Evolutionary conservation across 2,797 vertebrate species (phyloP), one percentile per base, ranked within the genome.

Genomic region (Myoxocephalus aenaeus): DNA sequence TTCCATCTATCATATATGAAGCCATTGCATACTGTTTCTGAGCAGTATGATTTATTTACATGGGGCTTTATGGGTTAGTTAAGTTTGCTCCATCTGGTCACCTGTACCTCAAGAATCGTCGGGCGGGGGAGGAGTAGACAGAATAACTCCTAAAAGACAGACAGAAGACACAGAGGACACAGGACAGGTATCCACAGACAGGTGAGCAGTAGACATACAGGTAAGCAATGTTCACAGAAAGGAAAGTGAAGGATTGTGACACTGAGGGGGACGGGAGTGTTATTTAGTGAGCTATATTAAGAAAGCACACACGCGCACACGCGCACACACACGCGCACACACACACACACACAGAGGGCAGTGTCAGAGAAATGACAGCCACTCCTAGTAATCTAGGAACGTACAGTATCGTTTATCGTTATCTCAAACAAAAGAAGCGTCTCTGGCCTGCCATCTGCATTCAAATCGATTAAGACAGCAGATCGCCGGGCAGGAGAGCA

Each of bases 31-130:
- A 81, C 73, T 63, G 42, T 38, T 51, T 70, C 51, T 70, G 50
- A 34, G 70, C 80, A 78, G 70, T 76, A 82, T 89, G 86, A 70
- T 40, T 81, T 48, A 81, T 91, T 85, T 79, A 79, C 65, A 85
- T 80, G 75, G 36, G 62, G 53, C 67, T 76, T 76, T 75, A 86
- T 86, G 82, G 72, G 64, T 81, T 77, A 83, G 65, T 79, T 75
- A 66, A 81, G 71, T 88, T 89, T 83, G 69, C 67, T 88, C 81
- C 86, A 72, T 79, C 44, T 75, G 80, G 75, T 89, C 83, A 89
- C 91, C 90, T 92, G 93, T 94, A 95, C 93, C 94, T 95, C 89
- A 89, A 89, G 90, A 93, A 64, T 88, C 75, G 78, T 75, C 70
- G 88, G 57, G 83, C 38, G 15, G 93, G 92, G 67, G 94, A 92